These are phyloP conservation scores for Drosophila austrosaltans DNA, from an alignment of 2,888 invertebrate species.

Conservation along the genomic window DNA sequence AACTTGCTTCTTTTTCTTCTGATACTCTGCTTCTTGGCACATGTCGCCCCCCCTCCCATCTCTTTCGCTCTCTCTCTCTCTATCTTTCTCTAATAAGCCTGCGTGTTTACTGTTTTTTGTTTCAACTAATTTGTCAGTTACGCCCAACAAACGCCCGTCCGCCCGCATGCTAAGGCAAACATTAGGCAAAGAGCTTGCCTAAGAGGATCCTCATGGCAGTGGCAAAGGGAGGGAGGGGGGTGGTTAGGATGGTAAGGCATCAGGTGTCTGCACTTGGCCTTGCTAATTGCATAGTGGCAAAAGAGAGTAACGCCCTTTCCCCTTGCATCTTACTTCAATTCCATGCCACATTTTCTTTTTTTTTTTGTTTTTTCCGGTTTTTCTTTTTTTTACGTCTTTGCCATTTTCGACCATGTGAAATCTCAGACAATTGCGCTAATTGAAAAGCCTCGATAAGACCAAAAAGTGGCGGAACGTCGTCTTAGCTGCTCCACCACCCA, in stretches of 20 bases:
- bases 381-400: slow-evolving; percentile 13
- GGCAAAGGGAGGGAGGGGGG: not conserved
- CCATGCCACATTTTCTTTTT: not conserved
- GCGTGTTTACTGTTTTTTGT: slow-evolving; percentile 75
- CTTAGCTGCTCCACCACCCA: not conserved
- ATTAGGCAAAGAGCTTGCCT: slow-evolving; percentile 25
- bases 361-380: not conserved
- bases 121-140: slow-evolving; percentile 75
- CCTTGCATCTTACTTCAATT: not conserved
- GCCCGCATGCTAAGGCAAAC: slow-evolving; percentile 67
- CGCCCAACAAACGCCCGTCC: slow-evolving; percentile 51
- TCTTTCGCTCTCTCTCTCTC: slow-evolving; percentile 15
- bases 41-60: not conserved
- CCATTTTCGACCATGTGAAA: slow-evolving; percentile 62
- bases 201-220: slow-evolving; percentile 2
- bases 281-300: slow-evolving; percentile 64
- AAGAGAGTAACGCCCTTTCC: slow-evolving; percentile 17
- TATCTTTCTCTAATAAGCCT: slow-evolving; percentile 73
- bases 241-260: slow-evolving; percentile 44
- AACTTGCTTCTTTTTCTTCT: slow-evolving; percentile 7
- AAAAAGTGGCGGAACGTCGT: slow-evolving; percentile 46
- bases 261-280: slow-evolving; percentile 76
- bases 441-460: slow-evolving; percentile 73
- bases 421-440: slow-evolving; percentile 75
- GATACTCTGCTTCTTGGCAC: not conserved